Conservation (phyloP, 2,888 invertebrate genomes). For the Allophyes oxyacanthae region DNA sequence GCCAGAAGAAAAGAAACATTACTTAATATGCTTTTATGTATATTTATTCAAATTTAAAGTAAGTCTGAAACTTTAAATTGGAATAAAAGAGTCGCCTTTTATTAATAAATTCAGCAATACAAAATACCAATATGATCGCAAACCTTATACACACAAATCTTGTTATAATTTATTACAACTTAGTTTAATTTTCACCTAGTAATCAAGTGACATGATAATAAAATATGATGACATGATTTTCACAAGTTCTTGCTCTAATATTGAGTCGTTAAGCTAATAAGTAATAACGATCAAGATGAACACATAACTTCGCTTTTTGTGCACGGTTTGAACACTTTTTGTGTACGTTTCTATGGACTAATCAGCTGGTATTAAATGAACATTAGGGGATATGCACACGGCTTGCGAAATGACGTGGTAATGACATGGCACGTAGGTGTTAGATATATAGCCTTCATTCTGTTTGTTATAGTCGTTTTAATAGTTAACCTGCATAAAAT, state of each 20-base stretch:
- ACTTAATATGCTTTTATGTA: no score
- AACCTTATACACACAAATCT: no score
- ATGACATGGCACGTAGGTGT: slow-evolving; percentile 34
- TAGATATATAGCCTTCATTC: slow-evolving; percentile 15
- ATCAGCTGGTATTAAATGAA: slow-evolving; percentile 53
- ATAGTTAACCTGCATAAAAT: slow-evolving; percentile 3
- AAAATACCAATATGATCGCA: neutral
- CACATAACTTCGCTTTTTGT: slow-evolving; percentile 44
- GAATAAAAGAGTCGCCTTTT: no score
- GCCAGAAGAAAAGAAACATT: no score
- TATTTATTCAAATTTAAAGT: no score
- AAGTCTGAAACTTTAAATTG: no score
- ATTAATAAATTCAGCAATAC: no score
- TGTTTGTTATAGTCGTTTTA: slow-evolving; percentile 14
- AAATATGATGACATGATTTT: slow-evolving; percentile 40
- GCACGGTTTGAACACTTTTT: slow-evolving; percentile 42
- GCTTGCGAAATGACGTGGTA: slow-evolving; percentile 41
- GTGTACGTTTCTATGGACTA: slow-evolving; percentile 45
- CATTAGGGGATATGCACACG: slow-evolving; percentile 50
- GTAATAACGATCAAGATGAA: slow-evolving; percentile 26
- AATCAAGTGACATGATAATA: slow-evolving; percentile 38
- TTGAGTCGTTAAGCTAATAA: slow-evolving; percentile 54
- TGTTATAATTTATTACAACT: slow-evolving; percentile 15
- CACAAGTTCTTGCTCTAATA: slow-evolving; percentile 46
- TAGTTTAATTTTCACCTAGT: slow-evolving; percentile 29